Evolutionary conservation across 2,113 vertebrate genomes (phyloP).

Genomic region (Trachemys scripta): DNA sequence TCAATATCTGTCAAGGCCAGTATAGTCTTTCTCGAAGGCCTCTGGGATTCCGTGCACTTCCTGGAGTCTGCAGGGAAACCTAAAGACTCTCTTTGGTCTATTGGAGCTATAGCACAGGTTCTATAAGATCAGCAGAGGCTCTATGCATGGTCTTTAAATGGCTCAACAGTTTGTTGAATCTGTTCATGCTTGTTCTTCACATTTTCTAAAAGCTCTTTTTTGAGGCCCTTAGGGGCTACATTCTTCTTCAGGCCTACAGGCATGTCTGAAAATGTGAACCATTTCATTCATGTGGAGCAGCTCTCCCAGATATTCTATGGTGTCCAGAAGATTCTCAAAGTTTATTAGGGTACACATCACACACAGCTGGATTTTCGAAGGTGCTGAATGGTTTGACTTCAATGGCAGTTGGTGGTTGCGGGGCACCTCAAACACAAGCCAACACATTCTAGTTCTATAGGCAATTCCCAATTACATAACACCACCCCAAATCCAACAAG

Average conservation of each 20-base stretch:
- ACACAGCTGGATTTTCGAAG: not conserved
- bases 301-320: not conserved
- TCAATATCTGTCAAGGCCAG: not conserved
- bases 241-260: not conserved
- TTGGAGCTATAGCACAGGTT: not conserved
- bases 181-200: fast-evolving
- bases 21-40: not conserved
- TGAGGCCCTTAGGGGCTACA: not conserved
- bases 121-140: not conserved
- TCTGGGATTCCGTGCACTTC: not conserved
- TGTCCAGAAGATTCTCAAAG: not conserved
- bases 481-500: not conserved
- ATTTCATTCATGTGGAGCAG: not conserved
- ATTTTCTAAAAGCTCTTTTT: not conserved
- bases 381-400: not conserved
- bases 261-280: not conserved
- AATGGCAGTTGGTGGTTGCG: not conserved
- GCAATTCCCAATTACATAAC: not conserved
- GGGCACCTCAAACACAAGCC: not conserved
- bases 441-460: not conserved
- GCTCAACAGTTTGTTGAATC: not conserved
- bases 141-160: not conserved
- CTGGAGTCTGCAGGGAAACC: not conserved
- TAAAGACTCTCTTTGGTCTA: not conserved
- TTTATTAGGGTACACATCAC: not conserved